These are phyloP conservation scores for Acleris emargana DNA, from an alignment of 2,888 invertebrate genomes.

Conservation along the genomic window DNA sequence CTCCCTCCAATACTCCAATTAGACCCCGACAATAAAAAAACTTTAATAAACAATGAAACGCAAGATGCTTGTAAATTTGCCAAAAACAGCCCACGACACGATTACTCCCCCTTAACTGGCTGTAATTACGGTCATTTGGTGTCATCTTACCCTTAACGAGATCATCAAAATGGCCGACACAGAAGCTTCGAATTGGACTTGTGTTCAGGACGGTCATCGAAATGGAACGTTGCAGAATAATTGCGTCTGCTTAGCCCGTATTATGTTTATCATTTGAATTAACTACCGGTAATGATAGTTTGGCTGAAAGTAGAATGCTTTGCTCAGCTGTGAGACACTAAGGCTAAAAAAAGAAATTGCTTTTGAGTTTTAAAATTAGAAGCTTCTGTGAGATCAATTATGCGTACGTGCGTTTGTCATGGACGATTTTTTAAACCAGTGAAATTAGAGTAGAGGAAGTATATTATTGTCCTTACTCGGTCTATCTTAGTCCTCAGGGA, in stretches of 20 bases:
- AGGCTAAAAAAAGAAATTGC: too few species aligned
- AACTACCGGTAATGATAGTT: too few species aligned
- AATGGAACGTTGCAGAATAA: not conserved
- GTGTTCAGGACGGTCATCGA: not conserved
- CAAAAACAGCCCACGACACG: constrained; percentile 60
- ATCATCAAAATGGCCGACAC: constrained; percentile 39
- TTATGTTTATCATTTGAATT: too few species aligned
- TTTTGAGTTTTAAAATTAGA: too few species aligned
- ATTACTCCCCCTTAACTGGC: constrained; percentile 71
- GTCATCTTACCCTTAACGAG: constrained; percentile 79
- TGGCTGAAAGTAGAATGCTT: too few species aligned
- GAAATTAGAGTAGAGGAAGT: too few species aligned
- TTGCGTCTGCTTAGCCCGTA: not conserved
- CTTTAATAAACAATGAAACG: constrained; percentile 74
- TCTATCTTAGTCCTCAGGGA: too few species aligned
- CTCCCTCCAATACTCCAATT: constrained; percentile 52
- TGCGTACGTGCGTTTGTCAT: too few species aligned
- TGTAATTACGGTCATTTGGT: constrained; percentile 79
- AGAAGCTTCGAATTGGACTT: constrained; percentile 12
- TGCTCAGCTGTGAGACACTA: too few species aligned
- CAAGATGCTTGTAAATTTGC: constrained; percentile 66
- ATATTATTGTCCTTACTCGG: too few species aligned
- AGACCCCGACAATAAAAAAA: constrained; percentile 63
- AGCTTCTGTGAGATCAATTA: too few species aligned
- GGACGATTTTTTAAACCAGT: too few species aligned